These are phyloP conservation scores for Barypeithes pellucidus DNA, from an alignment of 2,888 invertebrate species.

Conservation along the genomic window DNA sequence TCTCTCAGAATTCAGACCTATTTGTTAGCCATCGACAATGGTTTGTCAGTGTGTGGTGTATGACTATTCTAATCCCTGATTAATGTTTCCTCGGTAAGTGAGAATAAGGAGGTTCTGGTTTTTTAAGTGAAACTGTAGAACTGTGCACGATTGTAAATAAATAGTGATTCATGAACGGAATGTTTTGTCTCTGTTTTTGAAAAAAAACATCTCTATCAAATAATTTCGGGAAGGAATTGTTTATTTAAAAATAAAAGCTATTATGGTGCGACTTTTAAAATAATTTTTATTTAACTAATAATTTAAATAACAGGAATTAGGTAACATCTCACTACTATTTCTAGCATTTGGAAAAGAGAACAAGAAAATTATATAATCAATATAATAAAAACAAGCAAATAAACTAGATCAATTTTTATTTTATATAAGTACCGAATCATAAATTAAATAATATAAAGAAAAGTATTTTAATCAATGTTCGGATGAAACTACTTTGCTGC, in stretches of 20 bases:
- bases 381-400: constrained; percentile 12
- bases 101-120: no score
- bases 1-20: no score
- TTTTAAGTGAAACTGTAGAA: no score
- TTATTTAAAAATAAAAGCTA: neutral
- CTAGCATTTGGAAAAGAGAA: neutral
- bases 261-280: neutral
- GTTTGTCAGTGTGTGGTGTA: no score
- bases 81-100: no score
- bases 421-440: constrained; percentile 7
- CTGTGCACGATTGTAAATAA: no score
- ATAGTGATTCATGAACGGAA: no score
- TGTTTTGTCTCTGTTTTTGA: no score
- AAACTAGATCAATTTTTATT: constrained; percentile 8
- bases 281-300: constrained; percentile 11
- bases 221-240: no score
- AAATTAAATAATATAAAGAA: neutral
- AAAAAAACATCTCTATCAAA: no score
- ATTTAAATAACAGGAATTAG: constrained; percentile 10
- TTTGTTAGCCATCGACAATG: no score
- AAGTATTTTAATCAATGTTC: neutral
- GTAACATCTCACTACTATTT: neutral
- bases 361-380: constrained; percentile 2
- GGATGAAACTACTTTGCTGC: neutral
- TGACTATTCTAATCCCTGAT: no score